Evolutionary conservation across 1,140 invertebrate species (phyloP).

Genomic region (Drosophila bifasciata): DNA sequence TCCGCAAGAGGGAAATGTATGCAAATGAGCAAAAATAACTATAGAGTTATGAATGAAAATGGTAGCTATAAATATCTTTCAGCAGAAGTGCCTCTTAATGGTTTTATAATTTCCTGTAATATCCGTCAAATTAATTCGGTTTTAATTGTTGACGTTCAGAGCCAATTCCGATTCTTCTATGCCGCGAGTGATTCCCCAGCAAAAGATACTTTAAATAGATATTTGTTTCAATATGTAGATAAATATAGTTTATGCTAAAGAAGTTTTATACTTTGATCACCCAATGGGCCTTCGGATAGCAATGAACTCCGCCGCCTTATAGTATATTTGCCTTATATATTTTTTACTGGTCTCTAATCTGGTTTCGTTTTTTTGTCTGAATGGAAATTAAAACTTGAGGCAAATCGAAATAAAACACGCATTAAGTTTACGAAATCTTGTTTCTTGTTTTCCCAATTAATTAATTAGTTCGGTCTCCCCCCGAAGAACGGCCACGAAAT

Average conservation of each 20-base stretch:
- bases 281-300: slow-evolving; percentile 26
- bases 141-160: slow-evolving; percentile 10
- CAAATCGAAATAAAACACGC: slow-evolving; percentile 25
- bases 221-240: neutral
- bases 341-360: slow-evolving; percentile 20
- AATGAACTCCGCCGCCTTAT: slow-evolving; percentile 45
- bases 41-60: slow-evolving; percentile 35
- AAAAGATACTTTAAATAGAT: too few species aligned
- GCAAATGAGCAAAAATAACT: slow-evolving; percentile 27
- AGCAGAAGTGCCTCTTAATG: slow-evolving; percentile 28
- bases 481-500: slow-evolving; percentile 20
- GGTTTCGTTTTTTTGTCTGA: slow-evolving; percentile 23
- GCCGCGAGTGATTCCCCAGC: slow-evolving; percentile 2
- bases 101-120: slow-evolving; percentile 33
- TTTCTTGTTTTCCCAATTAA: slow-evolving; percentile 46
- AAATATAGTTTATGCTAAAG: slow-evolving; percentile 11
- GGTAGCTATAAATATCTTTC: neutral
- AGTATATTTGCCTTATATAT: slow-evolving; percentile 28
- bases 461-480: slow-evolving; percentile 44
- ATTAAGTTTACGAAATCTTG: slow-evolving; percentile 19
- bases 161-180: slow-evolving; percentile 24
- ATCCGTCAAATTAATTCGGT: slow-evolving; percentile 8
- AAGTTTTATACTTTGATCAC: slow-evolving; percentile 26
- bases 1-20: neutral
- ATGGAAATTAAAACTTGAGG: slow-evolving; percentile 32